Percentiles rank a stretch among this genome's conserved stretches.
Conservation (phyloP, 2,888 invertebrate species). For the Paralinhomoeus sp. region DNA sequence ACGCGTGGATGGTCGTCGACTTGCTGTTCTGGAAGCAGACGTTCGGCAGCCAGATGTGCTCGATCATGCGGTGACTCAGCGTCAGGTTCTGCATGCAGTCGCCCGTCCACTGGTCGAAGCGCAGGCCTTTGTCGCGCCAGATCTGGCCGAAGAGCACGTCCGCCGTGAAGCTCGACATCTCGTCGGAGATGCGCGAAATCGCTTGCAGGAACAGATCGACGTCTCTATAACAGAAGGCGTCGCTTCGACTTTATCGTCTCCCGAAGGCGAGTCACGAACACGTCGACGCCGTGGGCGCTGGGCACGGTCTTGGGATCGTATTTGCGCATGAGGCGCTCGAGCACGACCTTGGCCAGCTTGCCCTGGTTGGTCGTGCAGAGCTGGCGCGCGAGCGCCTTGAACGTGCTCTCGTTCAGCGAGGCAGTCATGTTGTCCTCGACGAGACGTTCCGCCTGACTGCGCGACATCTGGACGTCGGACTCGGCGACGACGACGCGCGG, state of each 20-base stretch:
- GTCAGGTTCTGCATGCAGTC: conserved; percentile 9
- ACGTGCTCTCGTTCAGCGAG: too few relatives aligned
- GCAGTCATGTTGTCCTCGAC: too few relatives aligned
- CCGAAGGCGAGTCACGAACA: conserved; percentile 4
- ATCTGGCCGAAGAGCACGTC: conserved; percentile 8
- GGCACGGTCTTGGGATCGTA: conserved; percentile 5
- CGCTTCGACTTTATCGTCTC: background rate
- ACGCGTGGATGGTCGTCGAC: conserved; percentile 4
- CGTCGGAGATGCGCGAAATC: conserved; percentile 7
- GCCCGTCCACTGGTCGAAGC: conserved; percentile 8
- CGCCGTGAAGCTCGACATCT: conserved; percentile 7
- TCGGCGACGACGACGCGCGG: too few relatives aligned
- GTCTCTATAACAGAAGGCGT: background rate
- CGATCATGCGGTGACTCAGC: conserved; percentile 15
- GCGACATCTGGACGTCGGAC: too few relatives aligned
- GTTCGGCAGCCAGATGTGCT: conserved; percentile 20
- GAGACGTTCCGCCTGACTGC: too few relatives aligned
- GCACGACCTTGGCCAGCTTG: conserved; percentile 4
- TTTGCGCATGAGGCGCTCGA: conserved; percentile 4
- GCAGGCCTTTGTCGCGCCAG: conserved; percentile 8
- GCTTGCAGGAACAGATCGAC: conserved; percentile 3
- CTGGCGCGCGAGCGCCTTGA: too few relatives aligned
- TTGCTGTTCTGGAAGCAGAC: conserved; percentile 8
- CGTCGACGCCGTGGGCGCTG: conserved; percentile 8
- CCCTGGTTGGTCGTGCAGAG: too few relatives aligned